A percentile compares a stretch with the other conserved stretches of the same genome.
Evolutionary conservation across 1,140 invertebrate genomes (phyloP).

Genomic region (Aphidius ervi): DNA sequence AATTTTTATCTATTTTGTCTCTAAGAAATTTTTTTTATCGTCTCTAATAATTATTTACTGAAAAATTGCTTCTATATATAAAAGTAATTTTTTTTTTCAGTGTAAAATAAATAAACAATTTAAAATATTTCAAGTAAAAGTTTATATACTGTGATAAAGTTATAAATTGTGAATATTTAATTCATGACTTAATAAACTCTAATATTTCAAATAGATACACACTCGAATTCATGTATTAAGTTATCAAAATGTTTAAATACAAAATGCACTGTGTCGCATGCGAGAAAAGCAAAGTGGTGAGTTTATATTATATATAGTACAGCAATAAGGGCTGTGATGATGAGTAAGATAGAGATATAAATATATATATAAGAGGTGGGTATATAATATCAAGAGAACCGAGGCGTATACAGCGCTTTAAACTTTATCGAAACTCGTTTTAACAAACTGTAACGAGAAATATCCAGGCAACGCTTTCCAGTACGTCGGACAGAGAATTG

Average conservation of each 20-base stretch:
- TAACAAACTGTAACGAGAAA: constrained; percentile 31
- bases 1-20: too few species aligned
- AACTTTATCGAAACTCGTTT: constrained; percentile 46
- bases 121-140: too few species aligned
- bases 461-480: constrained; percentile 16
- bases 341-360: constrained; percentile 5
- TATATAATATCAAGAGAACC: constrained; percentile 4
- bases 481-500: constrained; percentile 33
- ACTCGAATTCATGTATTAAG: constrained; percentile 26
- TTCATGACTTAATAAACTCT: too few species aligned
- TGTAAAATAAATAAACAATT: too few species aligned
- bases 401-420: constrained; percentile 21
- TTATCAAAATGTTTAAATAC: constrained; percentile 36
- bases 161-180: too few species aligned
- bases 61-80: too few species aligned
- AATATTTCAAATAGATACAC: constrained; percentile 1
- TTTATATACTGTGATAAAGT: too few species aligned
- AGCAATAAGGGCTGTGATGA: background rate
- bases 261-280: background rate
- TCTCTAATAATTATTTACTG: too few species aligned
- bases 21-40: too few species aligned
- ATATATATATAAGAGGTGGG: background rate
- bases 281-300: constrained; percentile 6
- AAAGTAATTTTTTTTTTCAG: too few species aligned
- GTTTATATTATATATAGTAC: too few species aligned